Conservation (phyloP, 2,888 invertebrate genomes). For the Meiosimyza platycephala region DNA sequence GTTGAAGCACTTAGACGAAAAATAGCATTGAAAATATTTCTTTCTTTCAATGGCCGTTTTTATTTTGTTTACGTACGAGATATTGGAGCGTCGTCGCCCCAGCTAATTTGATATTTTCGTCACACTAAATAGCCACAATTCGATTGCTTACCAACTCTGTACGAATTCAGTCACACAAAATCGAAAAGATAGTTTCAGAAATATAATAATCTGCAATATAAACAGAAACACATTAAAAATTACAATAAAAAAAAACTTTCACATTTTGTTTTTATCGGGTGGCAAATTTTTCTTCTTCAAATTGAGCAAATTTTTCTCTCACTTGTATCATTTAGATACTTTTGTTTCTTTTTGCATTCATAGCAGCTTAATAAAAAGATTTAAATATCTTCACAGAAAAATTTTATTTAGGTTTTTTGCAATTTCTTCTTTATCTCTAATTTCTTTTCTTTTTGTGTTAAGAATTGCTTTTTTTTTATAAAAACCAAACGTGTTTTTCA, state of each 20-base stretch:
- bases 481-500: too few species aligned
- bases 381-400: not conserved
- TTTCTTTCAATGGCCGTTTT: too few species aligned
- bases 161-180: too few species aligned
- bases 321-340: not conserved
- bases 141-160: not conserved
- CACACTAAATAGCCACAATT: not conserved
- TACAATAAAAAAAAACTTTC: slow-evolving; percentile 32
- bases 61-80: too few species aligned
- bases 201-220: not conserved
- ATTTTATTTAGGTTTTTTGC: too few species aligned
- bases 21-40: too few species aligned
- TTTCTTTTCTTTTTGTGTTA: too few species aligned
- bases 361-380: slow-evolving; percentile 14
- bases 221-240: too few species aligned
- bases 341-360: slow-evolving; percentile 23
- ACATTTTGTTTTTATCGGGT: slow-evolving; percentile 18
- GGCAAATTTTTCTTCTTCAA: slow-evolving; percentile 1
- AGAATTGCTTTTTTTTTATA: too few species aligned
- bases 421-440: too few species aligned
- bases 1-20: too few species aligned
- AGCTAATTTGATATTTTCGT: not conserved
- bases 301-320: slow-evolving; percentile 6
- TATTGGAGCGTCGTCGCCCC: not conserved
- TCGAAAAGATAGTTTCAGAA: not conserved